Evolutionary conservation across 2,113 vertebrate genomes (phyloP).

Genomic region (Prochilodus magdalenae): DNA sequence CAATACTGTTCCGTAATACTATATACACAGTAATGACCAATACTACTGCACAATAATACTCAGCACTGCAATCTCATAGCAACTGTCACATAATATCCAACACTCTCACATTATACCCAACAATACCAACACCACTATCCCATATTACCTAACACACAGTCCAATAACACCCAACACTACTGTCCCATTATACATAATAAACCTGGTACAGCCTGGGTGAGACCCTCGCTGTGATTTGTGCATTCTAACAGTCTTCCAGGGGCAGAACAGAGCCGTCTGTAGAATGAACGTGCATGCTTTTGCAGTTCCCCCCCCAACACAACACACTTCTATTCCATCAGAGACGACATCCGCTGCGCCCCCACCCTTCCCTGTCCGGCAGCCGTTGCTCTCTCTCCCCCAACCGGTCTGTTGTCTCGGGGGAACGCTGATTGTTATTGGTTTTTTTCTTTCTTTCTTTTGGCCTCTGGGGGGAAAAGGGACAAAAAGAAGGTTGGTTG

Average conservation of each 20-base stretch:
- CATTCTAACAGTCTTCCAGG: constrained; percentile 15
- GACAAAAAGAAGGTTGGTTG: constrained; percentile 43
- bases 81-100: too few species aligned
- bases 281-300: constrained; percentile 11
- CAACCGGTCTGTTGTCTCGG: constrained; percentile 57
- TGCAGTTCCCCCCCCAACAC: neutral
- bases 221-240: neutral
- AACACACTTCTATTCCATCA: constrained; percentile 23
- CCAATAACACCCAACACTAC: too few species aligned
- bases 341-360: constrained; percentile 9
- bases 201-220: neutral
- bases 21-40: too few species aligned
- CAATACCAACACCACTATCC: too few species aligned
- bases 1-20: too few species aligned
- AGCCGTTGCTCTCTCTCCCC: constrained; percentile 51
- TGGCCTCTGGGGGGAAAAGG: constrained; percentile 30
- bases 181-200: too few species aligned
- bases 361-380: constrained; percentile 26
- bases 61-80: too few species aligned
- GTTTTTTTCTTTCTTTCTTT: constrained; percentile 36
- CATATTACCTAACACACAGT: too few species aligned
- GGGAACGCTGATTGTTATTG: constrained; percentile 64
- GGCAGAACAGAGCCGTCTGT: neutral
- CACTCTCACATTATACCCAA: too few species aligned
- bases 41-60: too few species aligned